Base-by-base conservation (phyloP, 2,797 vertebrate genomes). In the Malurus splendens region DNA sequence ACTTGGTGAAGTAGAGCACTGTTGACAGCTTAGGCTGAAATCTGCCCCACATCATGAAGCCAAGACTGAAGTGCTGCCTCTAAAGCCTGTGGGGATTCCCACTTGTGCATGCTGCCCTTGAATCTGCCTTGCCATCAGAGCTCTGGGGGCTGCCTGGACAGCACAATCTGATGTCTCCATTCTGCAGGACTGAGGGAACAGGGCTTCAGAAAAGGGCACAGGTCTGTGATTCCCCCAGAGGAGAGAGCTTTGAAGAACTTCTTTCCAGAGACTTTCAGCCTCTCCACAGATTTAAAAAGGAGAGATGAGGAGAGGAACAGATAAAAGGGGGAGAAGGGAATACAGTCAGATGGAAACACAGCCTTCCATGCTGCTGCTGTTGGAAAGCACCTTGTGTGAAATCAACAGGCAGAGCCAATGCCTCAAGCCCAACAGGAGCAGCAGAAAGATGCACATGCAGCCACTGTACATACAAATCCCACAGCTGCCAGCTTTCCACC, bases 131-230 rank as follows among this genome's bases (percentile, higher is more conserved):
- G 41, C 13, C 3, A 2, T 18, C 52, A 28, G 56, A 51, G 52
- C 5, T 8, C 23, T 1, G 1, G 48, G 19, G 28, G 4, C 22
- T 2, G 1, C 14, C 67, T 32, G 48, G 18, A 38, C 28, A 25
- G 36, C 36, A 36, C 36, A 36, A 11, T 36, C 36, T 36, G 36
- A 36, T 36, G 36, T 36, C 36, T 36, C 27, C 0, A 0, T 0
- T 0, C 9, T 65, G 51, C 27, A 61, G 27, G 12, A 3, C 68
- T 82, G 48, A 1, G 0, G 52, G 56, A 61, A 57, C 0, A 0
- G 14, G 5, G 3, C 33, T 62, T 62, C 32, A 36, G 50, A 28
- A 67, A 70, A 62, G 32, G 62, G 24, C 22, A 64, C 32, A 55
- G 39, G 32, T 18, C 30, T 54, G 18, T 1, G 0, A 6, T 50